Evolutionary conservation across 2,113 vertebrate genomes (phyloP).

Genomic region (Ploceus nigricollis): DNA sequence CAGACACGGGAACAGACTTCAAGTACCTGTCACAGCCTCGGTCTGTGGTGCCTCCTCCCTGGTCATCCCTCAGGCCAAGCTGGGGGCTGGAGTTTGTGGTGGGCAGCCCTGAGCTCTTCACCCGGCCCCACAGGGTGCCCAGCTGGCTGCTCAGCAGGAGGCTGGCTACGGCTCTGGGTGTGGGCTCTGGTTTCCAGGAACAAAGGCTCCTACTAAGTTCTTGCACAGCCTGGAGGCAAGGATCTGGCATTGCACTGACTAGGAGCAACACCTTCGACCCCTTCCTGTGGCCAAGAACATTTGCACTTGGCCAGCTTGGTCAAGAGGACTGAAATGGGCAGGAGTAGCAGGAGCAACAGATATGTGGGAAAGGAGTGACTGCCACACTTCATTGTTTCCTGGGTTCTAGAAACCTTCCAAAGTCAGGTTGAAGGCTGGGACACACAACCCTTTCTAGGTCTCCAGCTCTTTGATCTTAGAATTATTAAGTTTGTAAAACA

Average conservation of each 20-base stretch:
- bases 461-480: background rate
- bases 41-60: background rate
- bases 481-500: background rate
- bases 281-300: fast-evolving
- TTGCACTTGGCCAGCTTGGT: background rate
- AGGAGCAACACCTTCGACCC: background rate
- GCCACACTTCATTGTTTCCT: background rate
- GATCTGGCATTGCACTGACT: background rate
- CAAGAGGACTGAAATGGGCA: fast-evolving
- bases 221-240: background rate
- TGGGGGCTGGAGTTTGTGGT: background rate
- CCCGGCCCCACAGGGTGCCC: fast-evolving
- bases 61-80: background rate
- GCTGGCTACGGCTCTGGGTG: fast-evolving
- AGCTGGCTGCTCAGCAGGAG: background rate
- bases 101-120: background rate
- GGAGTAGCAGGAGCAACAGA: background rate
- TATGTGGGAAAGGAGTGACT: background rate
- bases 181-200: background rate
- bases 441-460: background rate
- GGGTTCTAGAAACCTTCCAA: background rate
- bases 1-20: background rate
- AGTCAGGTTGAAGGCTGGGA: background rate
- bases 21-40: background rate
- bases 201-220: background rate